phyloP scores from a whole-genome alignment of 2,797 vertebrate genomes.

The Ibycter americanus region DNA sequence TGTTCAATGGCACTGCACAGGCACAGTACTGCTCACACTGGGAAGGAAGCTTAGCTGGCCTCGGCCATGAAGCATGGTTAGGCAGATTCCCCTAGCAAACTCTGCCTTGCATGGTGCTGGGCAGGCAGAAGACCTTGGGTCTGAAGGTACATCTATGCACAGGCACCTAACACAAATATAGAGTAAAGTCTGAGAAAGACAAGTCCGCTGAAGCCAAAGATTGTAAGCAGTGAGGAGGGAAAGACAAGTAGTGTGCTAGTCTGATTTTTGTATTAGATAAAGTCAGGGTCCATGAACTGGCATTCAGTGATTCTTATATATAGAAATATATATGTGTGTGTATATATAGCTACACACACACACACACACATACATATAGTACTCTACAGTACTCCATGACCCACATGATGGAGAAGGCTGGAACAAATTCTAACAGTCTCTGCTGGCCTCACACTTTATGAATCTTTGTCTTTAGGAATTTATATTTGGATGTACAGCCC shows the following conservation, averaged over 20 bases:
- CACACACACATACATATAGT: no score
- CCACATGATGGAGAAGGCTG: neutral
- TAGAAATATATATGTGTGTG: rapidly evolving
- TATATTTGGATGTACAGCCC: neutral
- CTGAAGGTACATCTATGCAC: neutral
- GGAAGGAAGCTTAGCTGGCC: neutral
- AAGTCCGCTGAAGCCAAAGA: neutral
- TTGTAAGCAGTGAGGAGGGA: neutral
- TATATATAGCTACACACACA: rapidly evolving
- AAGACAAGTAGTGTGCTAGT: neutral
- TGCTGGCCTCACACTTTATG: neutral
- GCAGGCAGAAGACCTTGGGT: neutral
- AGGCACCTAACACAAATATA: neutral
- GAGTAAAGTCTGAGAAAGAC: neutral
- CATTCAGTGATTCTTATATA: neutral
- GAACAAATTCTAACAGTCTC: neutral
- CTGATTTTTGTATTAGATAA: neutral
- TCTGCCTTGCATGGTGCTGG: neutral
- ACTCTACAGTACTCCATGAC: neutral
- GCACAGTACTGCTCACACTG: neutral
- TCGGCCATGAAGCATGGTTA: rapidly evolving
- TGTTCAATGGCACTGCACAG: neutral
- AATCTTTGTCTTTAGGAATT: neutral
- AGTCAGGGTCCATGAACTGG: neutral
- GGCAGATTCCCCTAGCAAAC: neutral